Conservation (phyloP, 2,888 invertebrate genomes). For the Orthosia gracilis region DNA sequence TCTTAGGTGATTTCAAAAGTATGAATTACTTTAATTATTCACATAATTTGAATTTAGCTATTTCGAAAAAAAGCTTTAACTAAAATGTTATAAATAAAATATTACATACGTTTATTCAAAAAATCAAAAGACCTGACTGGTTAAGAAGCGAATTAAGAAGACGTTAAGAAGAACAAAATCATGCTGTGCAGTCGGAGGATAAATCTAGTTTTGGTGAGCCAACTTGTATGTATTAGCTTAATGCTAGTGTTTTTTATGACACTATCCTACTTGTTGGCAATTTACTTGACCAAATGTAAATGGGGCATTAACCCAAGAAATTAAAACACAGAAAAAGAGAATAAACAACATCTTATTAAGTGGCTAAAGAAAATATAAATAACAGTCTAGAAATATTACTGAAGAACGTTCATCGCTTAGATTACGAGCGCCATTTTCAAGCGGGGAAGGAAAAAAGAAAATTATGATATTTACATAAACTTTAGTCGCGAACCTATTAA, state of each 20-base stretch:
- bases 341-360: slow-evolving; percentile 31
- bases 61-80: too few species aligned
- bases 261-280: background rate
- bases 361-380: slow-evolving; percentile 34
- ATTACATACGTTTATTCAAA: too few species aligned
- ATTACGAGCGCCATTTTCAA: slow-evolving; percentile 34
- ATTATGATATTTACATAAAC: slow-evolving; percentile 49
- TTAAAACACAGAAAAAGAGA: slow-evolving; percentile 13
- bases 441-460: slow-evolving; percentile 14
- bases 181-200: too few species aligned
- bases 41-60: too few species aligned
- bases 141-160: too few species aligned
- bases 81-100: too few species aligned
- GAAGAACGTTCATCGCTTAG: slow-evolving; percentile 14
- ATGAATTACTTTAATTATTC: too few species aligned
- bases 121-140: too few species aligned
- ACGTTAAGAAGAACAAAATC: too few species aligned
- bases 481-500: slow-evolving; percentile 39
- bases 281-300: background rate
- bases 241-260: background rate
- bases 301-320: background rate
- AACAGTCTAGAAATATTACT: slow-evolving; percentile 24
- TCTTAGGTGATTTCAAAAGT: too few species aligned
- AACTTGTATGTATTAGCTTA: too few species aligned
- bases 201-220: too few species aligned